These are phyloP conservation scores for Cydia strobilella DNA, from an alignment of 1,140 invertebrate species.

Conservation along the genomic window DNA sequence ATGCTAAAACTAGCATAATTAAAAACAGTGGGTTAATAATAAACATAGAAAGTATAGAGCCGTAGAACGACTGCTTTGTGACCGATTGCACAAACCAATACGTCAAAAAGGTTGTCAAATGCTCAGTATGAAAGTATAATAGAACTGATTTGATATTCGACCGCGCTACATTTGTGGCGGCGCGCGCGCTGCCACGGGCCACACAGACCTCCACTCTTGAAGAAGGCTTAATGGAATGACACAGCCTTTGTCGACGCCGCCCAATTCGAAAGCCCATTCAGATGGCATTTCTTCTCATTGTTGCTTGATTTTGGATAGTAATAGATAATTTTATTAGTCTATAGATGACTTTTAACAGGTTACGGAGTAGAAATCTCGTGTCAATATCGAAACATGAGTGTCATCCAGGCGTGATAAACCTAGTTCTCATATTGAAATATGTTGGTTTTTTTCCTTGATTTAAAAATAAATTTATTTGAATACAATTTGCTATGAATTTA, in stretches of 20 bases:
- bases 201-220: constrained; percentile 70
- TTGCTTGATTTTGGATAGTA: constrained; percentile 77
- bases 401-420: constrained; percentile 43
- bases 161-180: constrained; percentile 57
- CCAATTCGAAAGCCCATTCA: constrained; percentile 79
- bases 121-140: constrained; percentile 64
- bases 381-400: constrained; percentile 48
- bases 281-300: constrained; percentile 77
- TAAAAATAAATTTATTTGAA: constrained; percentile 7
- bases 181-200: constrained; percentile 75
- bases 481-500: background rate
- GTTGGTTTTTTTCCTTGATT: constrained; percentile 24
- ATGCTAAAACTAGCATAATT: background rate
- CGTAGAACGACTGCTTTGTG: constrained; percentile 1
- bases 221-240: constrained; percentile 79
- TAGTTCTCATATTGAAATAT: constrained; percentile 37
- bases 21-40: background rate
- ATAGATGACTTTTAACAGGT: constrained; percentile 72
- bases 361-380: constrained; percentile 50
- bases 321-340: constrained; percentile 77
- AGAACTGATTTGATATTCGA: constrained; percentile 74
- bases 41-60: constrained; percentile 24
- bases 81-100: constrained; percentile 32
- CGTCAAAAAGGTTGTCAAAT: constrained; percentile 28
- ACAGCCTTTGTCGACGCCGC: constrained; percentile 75